These are phyloP conservation scores for Dromaius novaehollandiae DNA, from an alignment of 2,113 vertebrate species.

Conservation along the genomic window DNA sequence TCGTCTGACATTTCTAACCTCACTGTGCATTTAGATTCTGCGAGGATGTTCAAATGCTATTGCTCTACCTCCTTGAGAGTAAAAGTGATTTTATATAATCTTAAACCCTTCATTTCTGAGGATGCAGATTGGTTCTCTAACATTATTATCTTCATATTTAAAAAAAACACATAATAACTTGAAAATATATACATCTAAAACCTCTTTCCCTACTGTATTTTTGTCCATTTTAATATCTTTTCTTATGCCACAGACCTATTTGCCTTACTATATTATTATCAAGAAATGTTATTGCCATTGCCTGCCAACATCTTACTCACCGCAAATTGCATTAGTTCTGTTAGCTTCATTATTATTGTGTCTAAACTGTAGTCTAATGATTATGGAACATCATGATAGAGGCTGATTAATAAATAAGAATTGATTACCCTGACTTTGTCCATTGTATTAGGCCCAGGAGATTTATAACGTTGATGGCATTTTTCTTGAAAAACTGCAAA, in stretches of 20 bases:
- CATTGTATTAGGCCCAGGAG: conserved; percentile 39
- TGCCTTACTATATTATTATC: conserved; percentile 60
- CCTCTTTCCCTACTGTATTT: conserved; percentile 61
- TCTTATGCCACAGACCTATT: conserved; percentile 47
- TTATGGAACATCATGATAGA: conserved; percentile 59
- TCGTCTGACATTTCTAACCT: conserved; percentile 23
- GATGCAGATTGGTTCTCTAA: conserved; percentile 48
- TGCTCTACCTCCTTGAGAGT: conserved; percentile 10
- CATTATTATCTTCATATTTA: conserved; percentile 26
- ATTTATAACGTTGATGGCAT: conserved; percentile 29
- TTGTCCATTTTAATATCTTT: conserved; percentile 60
- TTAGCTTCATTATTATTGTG: conserved; percentile 66
- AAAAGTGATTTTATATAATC: conserved; percentile 50
- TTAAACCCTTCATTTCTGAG: conserved; percentile 59
- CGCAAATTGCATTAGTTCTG: conserved; percentile 52
- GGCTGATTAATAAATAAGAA: conserved; percentile 70
- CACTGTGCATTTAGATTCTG: conserved; percentile 48
- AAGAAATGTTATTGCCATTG: conserved; percentile 52
- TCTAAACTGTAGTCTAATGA: conserved; percentile 58
- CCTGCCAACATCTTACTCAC: conserved; percentile 64
- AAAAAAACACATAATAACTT: conserved; percentile 46
- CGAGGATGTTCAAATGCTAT: conserved; percentile 20
- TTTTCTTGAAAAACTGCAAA: neutral
- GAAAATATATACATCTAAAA: conserved; percentile 58
- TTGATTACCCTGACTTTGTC: conserved; percentile 48